These are phyloP conservation scores for Eulemur rubriventer DNA, from an alignment of 2,797 vertebrate species.

Conservation along the genomic window DNA sequence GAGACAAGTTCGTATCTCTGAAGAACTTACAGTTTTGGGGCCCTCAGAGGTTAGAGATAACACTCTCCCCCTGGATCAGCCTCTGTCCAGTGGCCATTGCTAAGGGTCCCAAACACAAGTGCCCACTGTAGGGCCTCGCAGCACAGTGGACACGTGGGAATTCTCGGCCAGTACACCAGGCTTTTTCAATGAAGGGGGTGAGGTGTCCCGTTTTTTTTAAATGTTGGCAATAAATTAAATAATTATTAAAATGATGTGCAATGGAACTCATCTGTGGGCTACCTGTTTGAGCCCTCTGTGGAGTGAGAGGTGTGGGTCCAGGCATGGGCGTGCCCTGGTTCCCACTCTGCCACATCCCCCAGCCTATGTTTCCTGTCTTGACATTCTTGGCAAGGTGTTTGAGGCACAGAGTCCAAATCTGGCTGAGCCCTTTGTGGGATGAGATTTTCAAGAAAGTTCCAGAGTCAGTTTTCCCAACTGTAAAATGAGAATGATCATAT, in stretches of 20 bases:
- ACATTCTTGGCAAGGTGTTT: not conserved
- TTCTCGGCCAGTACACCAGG: not conserved
- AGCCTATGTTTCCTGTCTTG: not conserved
- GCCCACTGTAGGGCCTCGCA: not conserved
- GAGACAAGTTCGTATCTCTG: not conserved
- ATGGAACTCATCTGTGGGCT: slow-evolving; percentile 28
- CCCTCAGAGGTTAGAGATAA: not conserved
- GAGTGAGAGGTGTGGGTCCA: not conserved
- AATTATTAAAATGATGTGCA: slow-evolving; percentile 26
- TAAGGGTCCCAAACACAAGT: not conserved
- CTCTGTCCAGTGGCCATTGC: not conserved
- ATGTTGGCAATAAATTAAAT: slow-evolving; percentile 63
- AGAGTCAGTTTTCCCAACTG: not conserved
- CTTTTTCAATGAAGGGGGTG: not conserved
- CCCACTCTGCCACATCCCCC: not conserved
- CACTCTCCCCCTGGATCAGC: not conserved
- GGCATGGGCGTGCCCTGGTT: not conserved
- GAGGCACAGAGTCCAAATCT: not conserved
- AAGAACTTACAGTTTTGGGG: not conserved
- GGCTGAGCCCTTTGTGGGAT: not conserved
- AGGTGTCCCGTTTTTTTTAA: not conserved
- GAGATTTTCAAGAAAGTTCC: not conserved
- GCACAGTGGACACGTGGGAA: not conserved
- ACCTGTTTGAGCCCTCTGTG: not conserved
- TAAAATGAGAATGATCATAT: not conserved